Evolutionary conservation across 2,797 vertebrate genomes (phyloP), one percentile per base, ranked within the genome.

Genomic region (Pagetopsis macropterus): DNA sequence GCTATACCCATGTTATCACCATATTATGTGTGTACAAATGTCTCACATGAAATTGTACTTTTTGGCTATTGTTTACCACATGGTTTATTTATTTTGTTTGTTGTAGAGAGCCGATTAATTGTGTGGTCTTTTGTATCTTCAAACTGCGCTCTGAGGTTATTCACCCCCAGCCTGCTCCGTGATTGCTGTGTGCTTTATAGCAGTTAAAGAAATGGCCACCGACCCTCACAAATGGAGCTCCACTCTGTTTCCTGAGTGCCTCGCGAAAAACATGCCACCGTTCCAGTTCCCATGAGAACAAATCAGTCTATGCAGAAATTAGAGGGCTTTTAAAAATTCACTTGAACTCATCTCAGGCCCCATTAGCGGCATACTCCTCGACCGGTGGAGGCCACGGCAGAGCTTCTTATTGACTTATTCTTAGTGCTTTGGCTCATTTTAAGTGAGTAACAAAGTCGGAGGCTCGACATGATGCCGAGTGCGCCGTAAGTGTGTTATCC

Each of bases 311-410:
- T 77, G 80, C 78, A 88, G 85, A 91, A 90, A 88, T 86, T 91
- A 89, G 81, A 89, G 84, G 76, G 75, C 87, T 89, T 91, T 89
- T 91, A 85, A 92, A 89, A 92, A 87, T 89, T 87, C 91, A 88
- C 90, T 91, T 88, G 80, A 90, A 89, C 84, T 91, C 84, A 84
- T 90, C 90, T 85, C 81, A 84, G 89, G 87, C 84, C 78, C 87
- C 87, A 88, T 92, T 90, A 92, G 83, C 59, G 76, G 82, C 64
- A 15, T 68, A 65, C 70, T 86, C 75, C 82, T 82, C 51, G 69
- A 87, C 76, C 55, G 84, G 79, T 76, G 15, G 72, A 78, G 85
- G 70, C 84, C 85, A 75, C 64, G 11, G 79, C 81, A 87, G 88
- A 90, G 84, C 56, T 81, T 86, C 75, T 74, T 90, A 90, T 88